Conservation (phyloP, 2,797 vertebrate species). For the Pempheris klunzingeri region DNA sequence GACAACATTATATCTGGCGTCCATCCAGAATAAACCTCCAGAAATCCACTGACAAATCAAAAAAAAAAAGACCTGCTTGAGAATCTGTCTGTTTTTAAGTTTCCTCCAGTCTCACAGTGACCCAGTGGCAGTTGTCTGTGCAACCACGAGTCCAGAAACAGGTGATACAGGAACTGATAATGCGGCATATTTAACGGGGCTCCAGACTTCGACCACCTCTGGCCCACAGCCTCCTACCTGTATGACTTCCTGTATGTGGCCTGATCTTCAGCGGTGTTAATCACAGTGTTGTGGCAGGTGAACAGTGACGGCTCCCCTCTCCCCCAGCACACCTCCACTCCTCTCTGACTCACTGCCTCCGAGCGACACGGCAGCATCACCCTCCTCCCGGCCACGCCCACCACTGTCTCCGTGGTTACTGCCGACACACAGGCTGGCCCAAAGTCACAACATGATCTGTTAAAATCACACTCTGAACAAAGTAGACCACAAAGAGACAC, state of each 20-base stretch:
- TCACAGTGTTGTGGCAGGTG: conserved; percentile 74
- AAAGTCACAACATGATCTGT: background rate
- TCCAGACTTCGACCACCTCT: background rate
- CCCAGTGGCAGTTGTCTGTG: too few species aligned
- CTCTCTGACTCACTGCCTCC: background rate
- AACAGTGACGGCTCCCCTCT: conserved; percentile 71
- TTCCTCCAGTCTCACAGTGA: background rate
- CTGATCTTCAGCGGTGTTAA: conserved; percentile 70
- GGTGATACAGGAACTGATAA: too few species aligned
- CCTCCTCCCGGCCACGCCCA: conserved; percentile 74
- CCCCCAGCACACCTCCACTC: conserved; percentile 88
- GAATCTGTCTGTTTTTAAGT: too few species aligned
- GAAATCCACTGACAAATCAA: too few species aligned
- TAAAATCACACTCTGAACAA: background rate
- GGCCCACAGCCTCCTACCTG: conserved; percentile 72
- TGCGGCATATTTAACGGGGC: too few species aligned
- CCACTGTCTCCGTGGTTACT: conserved; percentile 29
- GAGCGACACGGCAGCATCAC: conserved; percentile 83
- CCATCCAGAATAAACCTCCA: too few species aligned
- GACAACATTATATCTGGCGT: background rate
- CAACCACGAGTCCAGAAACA: too few species aligned
- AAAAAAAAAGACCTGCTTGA: too few species aligned
- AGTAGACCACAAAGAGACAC: too few species aligned
- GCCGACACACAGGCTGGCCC: background rate
- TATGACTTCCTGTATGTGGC: conserved; percentile 63